A percentile compares a stretch with the other conserved stretches of the same genome.
phyloP scores from a whole-genome alignment of 2,797 vertebrate genomes.

The Danio albolineatus region DNA sequence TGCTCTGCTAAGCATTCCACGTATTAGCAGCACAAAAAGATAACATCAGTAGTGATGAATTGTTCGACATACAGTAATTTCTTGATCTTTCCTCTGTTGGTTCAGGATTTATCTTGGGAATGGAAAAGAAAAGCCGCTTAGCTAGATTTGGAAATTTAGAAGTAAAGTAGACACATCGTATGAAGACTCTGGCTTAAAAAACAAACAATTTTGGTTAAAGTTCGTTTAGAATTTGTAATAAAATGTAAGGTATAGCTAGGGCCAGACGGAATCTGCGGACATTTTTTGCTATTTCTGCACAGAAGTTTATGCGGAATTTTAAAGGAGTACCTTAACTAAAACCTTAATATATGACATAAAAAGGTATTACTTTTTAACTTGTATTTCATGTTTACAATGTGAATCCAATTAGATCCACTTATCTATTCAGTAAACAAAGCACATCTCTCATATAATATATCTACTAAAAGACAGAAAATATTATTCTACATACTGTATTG shows the following conservation, averaged over 20 bases:
- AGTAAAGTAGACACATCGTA: slow-evolving; percentile 5
- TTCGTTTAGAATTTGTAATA: slow-evolving; percentile 28
- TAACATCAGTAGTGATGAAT: slow-evolving; percentile 44
- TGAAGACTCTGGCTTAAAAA: background rate
- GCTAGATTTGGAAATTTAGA: slow-evolving; percentile 1
- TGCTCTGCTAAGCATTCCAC: slow-evolving; percentile 32
- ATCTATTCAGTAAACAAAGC: too few species aligned
- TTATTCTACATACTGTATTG: too few species aligned
- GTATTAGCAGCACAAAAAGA: slow-evolving; percentile 46
- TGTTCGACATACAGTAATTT: slow-evolving; percentile 37
- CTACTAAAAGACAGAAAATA: too few species aligned
- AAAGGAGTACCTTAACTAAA: too few species aligned
- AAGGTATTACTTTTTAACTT: too few species aligned
- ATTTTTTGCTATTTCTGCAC: too few species aligned
- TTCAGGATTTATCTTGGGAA: slow-evolving; percentile 37
- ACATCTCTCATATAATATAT: too few species aligned
- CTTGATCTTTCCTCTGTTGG: slow-evolving; percentile 54
- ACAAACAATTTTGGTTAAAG: background rate
- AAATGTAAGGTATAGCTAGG: background rate
- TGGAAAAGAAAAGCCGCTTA: slow-evolving; percentile 23
- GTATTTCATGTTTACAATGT: too few species aligned
- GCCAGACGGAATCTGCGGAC: too few species aligned
- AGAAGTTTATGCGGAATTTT: too few species aligned
- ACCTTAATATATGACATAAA: too few species aligned
- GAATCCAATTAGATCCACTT: too few species aligned